These are phyloP conservation scores for Acleris sparsana DNA, from an alignment of 2,888 invertebrate species.

Conservation along the genomic window DNA sequence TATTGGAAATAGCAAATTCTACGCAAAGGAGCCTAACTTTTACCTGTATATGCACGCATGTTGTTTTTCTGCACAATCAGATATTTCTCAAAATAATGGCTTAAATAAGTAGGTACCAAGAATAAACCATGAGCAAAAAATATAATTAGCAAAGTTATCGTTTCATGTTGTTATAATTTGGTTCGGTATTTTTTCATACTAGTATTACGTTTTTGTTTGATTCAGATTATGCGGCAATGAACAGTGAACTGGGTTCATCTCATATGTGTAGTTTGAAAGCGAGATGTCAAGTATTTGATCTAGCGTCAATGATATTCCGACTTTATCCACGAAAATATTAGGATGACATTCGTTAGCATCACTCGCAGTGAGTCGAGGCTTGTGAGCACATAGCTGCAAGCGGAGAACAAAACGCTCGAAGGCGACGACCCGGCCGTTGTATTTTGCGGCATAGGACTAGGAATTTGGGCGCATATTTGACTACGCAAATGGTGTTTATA, in stretches of 20 bases:
- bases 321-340: slow-evolving; percentile 79
- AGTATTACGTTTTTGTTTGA: slow-evolving; percentile 57
- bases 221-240: slow-evolving; percentile 63
- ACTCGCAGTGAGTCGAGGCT: slow-evolving; percentile 70
- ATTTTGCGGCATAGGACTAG: slow-evolving; percentile 64
- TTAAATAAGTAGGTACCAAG: too few relatives aligned
- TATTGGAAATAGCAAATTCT: too few relatives aligned
- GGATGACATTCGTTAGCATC: slow-evolving; percentile 78
- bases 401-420: slow-evolving; percentile 55
- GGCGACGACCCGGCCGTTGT: slow-evolving; percentile 45
- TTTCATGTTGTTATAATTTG: too few relatives aligned
- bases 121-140: too few relatives aligned
- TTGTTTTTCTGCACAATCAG: too few relatives aligned
- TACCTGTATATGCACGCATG: too few relatives aligned
- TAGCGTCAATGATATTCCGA: slow-evolving; percentile 66
- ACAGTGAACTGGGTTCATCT: slow-evolving; percentile 62
- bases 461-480: slow-evolving; percentile 70
- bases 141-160: too few relatives aligned
- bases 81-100: too few relatives aligned
- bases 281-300: slow-evolving; percentile 60
- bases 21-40: too few relatives aligned
- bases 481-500: slow-evolving; percentile 53
- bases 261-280: slow-evolving; percentile 59
- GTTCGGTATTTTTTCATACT: slow-evolving; percentile 40
- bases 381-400: slow-evolving; percentile 57